These are phyloP conservation scores for Euclidia mi DNA, from an alignment of 2,888 invertebrate genomes.

Conservation along the genomic window DNA sequence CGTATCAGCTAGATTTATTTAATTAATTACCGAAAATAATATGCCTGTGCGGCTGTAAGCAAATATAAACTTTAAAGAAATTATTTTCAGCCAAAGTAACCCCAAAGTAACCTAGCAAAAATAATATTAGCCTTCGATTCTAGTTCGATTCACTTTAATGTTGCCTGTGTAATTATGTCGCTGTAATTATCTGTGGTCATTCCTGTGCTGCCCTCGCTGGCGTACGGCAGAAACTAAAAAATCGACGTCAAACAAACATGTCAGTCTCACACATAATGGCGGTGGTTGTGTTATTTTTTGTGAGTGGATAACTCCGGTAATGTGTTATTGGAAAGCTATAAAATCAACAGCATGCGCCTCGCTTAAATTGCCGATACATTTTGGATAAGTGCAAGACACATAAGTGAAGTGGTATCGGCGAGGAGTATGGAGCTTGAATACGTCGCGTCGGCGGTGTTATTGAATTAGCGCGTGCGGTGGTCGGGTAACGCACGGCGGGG, in stretches of 20 bases:
- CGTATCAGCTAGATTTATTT: too few relatives aligned
- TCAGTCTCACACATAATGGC: slow-evolving; percentile 82
- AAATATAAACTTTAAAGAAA: too few relatives aligned
- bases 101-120: too few relatives aligned
- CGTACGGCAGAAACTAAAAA: slow-evolving; percentile 64
- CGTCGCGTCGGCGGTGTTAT: slow-evolving; percentile 71
- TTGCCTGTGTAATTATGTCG: too few relatives aligned
- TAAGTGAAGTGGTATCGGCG: slow-evolving; percentile 28
- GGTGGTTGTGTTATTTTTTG: slow-evolving; percentile 81
- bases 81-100: too few relatives aligned
- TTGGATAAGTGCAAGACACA: slow-evolving; percentile 18
- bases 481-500: slow-evolving; percentile 53
- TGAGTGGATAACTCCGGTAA: slow-evolving; percentile 65
- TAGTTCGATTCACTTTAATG: too few relatives aligned
- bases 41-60: too few relatives aligned
- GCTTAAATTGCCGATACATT: slow-evolving; percentile 27
- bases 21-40: too few relatives aligned
- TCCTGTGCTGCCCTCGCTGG: slow-evolving; percentile 61
- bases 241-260: slow-evolving; percentile 84
- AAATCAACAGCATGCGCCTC: slow-evolving; percentile 47
- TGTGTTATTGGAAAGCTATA: slow-evolving; percentile 59
- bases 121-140: too few relatives aligned
- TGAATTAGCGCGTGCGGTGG: slow-evolving; percentile 71
- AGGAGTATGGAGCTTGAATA: slow-evolving; percentile 68
- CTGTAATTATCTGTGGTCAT: slow-evolving; percentile 11